Conservation (phyloP, 2,113 vertebrate genomes). For the Scomber colias region DNA sequence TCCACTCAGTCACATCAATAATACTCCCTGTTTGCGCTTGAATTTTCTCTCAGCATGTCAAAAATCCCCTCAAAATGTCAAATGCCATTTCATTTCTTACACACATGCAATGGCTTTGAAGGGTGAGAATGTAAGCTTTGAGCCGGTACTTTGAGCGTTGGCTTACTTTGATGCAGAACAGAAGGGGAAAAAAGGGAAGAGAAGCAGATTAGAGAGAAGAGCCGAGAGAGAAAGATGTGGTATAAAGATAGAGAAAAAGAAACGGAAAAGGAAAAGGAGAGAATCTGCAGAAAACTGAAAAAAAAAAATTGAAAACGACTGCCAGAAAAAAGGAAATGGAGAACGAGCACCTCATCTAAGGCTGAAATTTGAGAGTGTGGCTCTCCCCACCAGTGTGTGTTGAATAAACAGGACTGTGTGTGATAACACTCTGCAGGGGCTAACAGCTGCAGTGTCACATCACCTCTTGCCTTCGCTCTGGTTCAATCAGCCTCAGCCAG, state of each 20-base stretch:
- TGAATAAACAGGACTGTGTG: constrained; percentile 60
- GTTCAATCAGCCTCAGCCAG: constrained; percentile 39
- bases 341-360: not conserved
- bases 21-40: constrained; percentile 17
- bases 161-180: constrained; percentile 73
- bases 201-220: constrained; percentile 54
- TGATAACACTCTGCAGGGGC: constrained; percentile 57
- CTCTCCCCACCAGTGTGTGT: constrained; percentile 29
- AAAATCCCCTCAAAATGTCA: constrained; percentile 31
- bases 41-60: constrained; percentile 23
- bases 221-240: constrained; percentile 38
- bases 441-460: constrained; percentile 64
- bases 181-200: constrained; percentile 18
- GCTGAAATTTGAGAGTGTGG: constrained; percentile 26
- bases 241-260: constrained; percentile 33
- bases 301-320: not conserved
- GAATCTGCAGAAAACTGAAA: constrained; percentile 13
- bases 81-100: constrained; percentile 37
- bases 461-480: constrained; percentile 19
- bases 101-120: constrained; percentile 58
- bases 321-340: not conserved
- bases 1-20: constrained; percentile 10
- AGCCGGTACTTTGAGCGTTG: constrained; percentile 55
- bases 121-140: constrained; percentile 66
- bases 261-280: constrained; percentile 6